Evolutionary conservation across 2,113 vertebrate genomes (phyloP).

Genomic region (Alosa alosa): DNA sequence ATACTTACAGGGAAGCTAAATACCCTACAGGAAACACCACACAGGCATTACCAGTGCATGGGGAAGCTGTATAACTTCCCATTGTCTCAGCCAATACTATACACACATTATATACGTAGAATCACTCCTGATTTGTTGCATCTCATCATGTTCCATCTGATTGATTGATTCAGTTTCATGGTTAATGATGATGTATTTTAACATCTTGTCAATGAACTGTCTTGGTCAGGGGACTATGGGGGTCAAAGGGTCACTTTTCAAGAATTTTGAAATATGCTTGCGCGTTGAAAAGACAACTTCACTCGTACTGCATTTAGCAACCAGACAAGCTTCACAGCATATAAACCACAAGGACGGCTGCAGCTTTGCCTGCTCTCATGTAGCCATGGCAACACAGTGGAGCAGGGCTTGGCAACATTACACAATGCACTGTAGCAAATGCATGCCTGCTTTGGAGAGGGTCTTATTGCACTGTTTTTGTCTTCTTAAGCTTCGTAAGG

Average conservation of each 20-base stretch:
- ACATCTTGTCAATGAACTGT: too few species aligned
- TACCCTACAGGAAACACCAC: background rate
- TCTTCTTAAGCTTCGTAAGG: constrained; percentile 14
- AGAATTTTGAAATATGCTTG: too few species aligned
- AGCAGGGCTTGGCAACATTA: background rate
- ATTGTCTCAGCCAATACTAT: too few species aligned
- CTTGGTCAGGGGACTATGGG: too few species aligned
- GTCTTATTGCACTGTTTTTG: background rate
- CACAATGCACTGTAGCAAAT: background rate
- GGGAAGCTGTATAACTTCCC: background rate
- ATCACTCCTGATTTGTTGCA: too few species aligned
- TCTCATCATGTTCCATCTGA: background rate
- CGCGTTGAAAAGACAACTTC: background rate
- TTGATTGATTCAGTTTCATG: background rate
- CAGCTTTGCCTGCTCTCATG: background rate
- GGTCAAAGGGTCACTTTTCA: too few species aligned
- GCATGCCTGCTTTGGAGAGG: background rate
- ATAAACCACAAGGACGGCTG: background rate
- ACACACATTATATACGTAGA: too few species aligned
- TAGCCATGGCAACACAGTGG: background rate
- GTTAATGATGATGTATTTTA: too few species aligned
- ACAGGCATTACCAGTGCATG: background rate
- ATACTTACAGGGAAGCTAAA: background rate
- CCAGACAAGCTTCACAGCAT: background rate
- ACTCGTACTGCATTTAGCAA: background rate